These are phyloP conservation scores for Laupala kohalensis DNA, from an alignment of 1,140 invertebrate species.

Conservation along the genomic window DNA sequence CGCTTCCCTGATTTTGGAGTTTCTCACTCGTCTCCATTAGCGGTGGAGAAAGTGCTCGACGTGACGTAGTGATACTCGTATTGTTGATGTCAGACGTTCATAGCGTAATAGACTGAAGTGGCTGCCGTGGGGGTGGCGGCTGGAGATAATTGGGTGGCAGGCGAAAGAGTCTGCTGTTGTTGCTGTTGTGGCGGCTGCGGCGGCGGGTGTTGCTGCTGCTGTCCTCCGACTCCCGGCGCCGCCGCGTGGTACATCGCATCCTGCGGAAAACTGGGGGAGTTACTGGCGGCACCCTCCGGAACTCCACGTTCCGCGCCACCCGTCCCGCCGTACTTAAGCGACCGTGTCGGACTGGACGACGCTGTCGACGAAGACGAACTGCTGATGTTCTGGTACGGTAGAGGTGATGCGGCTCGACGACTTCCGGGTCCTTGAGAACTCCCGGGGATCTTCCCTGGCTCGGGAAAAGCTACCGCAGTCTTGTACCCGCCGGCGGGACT, in stretches of 20 bases:
- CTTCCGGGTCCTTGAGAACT: constrained; percentile 7
- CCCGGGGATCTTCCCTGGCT: constrained; percentile 8
- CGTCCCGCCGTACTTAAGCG: background rate
- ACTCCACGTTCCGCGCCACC: constrained; percentile 20
- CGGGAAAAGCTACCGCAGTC: constrained; percentile 24
- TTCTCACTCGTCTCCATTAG: constrained; percentile 41
- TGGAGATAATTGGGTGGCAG: constrained; percentile 1
- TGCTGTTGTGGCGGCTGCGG: constrained; percentile 8
- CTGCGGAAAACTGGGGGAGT: constrained; percentile 33
- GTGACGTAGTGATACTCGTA: constrained; percentile 51
- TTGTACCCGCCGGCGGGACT: background rate
- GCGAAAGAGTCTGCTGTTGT: background rate
- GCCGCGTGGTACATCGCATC: constrained; percentile 47
- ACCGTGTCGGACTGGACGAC: background rate
- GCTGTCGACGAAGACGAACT: background rate
- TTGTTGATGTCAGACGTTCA: constrained; percentile 41
- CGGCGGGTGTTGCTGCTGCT: constrained; percentile 3
- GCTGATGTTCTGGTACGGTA: constrained; percentile 8
- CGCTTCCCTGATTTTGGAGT: too few relatives aligned
- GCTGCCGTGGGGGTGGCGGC: background rate
- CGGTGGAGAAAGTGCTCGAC: constrained; percentile 36
- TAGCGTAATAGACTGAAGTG: constrained; percentile 30
- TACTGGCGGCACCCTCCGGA: constrained; percentile 28
- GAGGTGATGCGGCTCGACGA: background rate
- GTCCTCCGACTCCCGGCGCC: too few relatives aligned